Conservation (phyloP, 2,888 invertebrate species). For the Cataglyphis altisquamis region DNA sequence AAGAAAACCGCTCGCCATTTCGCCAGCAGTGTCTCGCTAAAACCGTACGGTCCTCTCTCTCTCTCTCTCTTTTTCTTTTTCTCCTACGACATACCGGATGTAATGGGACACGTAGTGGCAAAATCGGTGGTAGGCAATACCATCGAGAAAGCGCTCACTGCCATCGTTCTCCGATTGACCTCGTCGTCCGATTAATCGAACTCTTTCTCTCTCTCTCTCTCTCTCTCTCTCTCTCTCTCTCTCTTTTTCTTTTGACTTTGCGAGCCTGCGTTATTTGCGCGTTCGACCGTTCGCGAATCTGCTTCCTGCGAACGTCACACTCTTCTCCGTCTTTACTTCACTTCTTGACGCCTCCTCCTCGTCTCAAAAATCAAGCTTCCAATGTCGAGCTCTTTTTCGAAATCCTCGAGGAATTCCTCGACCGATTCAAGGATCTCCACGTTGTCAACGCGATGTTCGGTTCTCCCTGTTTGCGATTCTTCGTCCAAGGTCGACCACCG, state of each 20-base stretch:
- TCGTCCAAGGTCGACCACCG: not conserved
- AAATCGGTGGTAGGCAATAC: slow-evolving; percentile 50
- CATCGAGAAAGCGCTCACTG: slow-evolving; percentile 45
- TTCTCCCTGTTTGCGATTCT: not conserved
- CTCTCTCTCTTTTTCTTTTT: not conserved
- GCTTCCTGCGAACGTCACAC: slow-evolving; percentile 26
- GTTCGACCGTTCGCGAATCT: slow-evolving; percentile 27
- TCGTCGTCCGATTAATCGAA: slow-evolving; percentile 25
- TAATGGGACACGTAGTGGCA: slow-evolving; percentile 45
- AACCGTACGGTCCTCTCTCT: slow-evolving; percentile 31
- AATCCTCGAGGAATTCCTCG: not conserved
- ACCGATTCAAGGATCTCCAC: not conserved
- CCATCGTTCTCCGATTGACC: slow-evolving; percentile 60
- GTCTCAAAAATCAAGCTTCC: not conserved
- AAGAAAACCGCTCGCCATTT: slow-evolving; percentile 44
- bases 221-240: not conserved
- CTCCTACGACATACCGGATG: slow-evolving; percentile 71
- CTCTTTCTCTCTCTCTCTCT: not conserved
- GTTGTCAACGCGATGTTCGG: not conserved
- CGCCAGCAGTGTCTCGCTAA: slow-evolving; percentile 45
- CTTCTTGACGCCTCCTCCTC: not conserved
- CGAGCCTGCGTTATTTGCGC: not conserved
- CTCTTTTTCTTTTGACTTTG: no score
- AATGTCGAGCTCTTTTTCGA: not conserved
- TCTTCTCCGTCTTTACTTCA: not conserved